Evolutionary conservation across 2,113 vertebrate genomes (phyloP).

Genomic region (Calypte anna): DNA sequence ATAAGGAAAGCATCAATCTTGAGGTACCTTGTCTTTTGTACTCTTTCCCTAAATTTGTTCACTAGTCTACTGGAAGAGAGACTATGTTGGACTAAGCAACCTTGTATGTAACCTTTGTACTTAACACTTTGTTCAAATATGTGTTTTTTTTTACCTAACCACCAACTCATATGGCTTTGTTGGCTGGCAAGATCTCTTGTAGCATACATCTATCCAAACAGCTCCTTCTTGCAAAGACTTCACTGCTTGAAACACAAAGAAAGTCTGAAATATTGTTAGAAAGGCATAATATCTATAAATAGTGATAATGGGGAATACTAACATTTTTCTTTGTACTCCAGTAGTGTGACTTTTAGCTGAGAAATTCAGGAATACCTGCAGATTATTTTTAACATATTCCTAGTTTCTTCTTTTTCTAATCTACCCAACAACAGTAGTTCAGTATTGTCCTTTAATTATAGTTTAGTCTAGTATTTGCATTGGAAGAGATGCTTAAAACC

Average conservation of each 20-base stretch:
- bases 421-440: background rate
- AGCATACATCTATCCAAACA: background rate
- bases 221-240: background rate
- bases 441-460: background rate
- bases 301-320: background rate
- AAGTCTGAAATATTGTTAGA: background rate
- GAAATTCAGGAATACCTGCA: background rate
- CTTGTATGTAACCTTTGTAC: background rate
- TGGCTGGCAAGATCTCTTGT: background rate
- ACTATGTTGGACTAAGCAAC: background rate
- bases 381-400: background rate
- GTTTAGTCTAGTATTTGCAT: background rate
- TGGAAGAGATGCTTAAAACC: background rate
- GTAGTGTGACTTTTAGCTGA: background rate
- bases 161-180: fast-evolving
- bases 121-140: background rate
- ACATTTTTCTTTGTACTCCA: background rate
- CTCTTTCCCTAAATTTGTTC: background rate
- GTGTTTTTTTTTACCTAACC: background rate
- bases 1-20: background rate
- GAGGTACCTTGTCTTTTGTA: background rate
- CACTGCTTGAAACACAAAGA: background rate
- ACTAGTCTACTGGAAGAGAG: background rate
- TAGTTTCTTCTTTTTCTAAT: background rate
- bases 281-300: background rate